A percentile compares a stretch with the other conserved stretches of the same genome.
Conservation (phyloP, 2,888 invertebrate genomes). For the Sisyra terminalis region DNA sequence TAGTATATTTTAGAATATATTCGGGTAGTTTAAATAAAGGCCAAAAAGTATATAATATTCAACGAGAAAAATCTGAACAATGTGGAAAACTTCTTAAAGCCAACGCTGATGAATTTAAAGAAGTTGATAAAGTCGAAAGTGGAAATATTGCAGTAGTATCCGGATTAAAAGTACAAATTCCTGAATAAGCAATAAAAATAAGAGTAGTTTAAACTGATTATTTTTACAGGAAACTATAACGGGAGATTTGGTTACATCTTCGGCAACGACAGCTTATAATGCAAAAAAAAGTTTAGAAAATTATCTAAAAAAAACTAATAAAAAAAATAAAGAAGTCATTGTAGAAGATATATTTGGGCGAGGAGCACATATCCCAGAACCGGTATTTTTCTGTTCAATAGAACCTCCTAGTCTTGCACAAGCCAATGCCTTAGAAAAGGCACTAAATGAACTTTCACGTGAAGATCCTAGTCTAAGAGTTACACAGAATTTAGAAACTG, state of each 20-base stretch:
- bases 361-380: slow-evolving; percentile 67
- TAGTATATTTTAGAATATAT: slow-evolving; percentile 75
- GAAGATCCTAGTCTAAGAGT: slow-evolving; percentile 88
- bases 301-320: slow-evolving; percentile 16
- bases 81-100: slow-evolving; percentile 47
- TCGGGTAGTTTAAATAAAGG: slow-evolving; percentile 55
- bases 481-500: slow-evolving; percentile 56
- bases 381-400: slow-evolving; percentile 93
- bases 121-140: slow-evolving; percentile 40
- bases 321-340: slow-evolving; percentile 16
- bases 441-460: slow-evolving; percentile 60
- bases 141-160: slow-evolving; percentile 87
- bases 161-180: slow-evolving; percentile 54
- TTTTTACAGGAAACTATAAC: slow-evolving; percentile 42
- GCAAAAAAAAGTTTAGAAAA: slow-evolving; percentile 35
- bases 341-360: slow-evolving; percentile 25
- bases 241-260: slow-evolving; percentile 57
- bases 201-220: background rate
- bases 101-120: slow-evolving; percentile 79
- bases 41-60: slow-evolving; percentile 58
- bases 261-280: slow-evolving; percentile 33
- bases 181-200: slow-evolving; percentile 4
- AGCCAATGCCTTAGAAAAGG: slow-evolving; percentile 61
- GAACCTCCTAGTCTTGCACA: slow-evolving; percentile 72
- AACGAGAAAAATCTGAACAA: slow-evolving; percentile 45